These are phyloP conservation scores for Anguilla marmorata DNA, from an alignment of 2,797 vertebrate species.

Conservation along the genomic window DNA sequence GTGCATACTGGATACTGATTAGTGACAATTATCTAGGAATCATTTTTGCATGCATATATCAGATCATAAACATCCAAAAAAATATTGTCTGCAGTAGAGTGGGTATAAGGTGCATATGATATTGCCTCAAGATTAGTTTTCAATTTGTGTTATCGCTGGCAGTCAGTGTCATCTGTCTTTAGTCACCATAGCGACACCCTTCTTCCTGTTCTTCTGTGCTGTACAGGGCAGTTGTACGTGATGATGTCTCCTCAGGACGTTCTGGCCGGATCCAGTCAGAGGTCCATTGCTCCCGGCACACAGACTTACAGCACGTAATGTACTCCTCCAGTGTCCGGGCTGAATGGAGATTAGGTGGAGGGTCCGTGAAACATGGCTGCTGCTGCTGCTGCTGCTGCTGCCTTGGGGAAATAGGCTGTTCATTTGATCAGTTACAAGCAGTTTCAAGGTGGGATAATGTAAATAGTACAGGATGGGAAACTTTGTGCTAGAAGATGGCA, in stretches of 20 bases:
- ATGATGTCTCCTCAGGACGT: constrained; percentile 98
- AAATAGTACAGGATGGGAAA: not conserved
- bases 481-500: not conserved
- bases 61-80: not conserved
- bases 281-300: constrained; percentile 85
- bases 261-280: constrained; percentile 81
- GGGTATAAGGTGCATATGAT: no score
- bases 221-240: constrained; percentile 87
- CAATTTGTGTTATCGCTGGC: not conserved
- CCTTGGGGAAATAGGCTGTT: not conserved
- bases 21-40: not conserved
- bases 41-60: not conserved
- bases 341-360: not conserved
- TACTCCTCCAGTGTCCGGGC: not conserved
- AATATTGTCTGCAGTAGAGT: not conserved
- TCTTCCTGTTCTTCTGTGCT: not conserved
- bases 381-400: not conserved
- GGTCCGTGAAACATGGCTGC: not conserved
- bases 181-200: not conserved
- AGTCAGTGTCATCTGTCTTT: not conserved
- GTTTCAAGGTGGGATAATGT: not conserved
- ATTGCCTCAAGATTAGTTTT: not conserved
- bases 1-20: not conserved
- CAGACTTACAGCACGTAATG: constrained; percentile 87
- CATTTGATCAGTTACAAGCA: not conserved